Percentiles rank a stretch among this genome's conserved stretches.
These are phyloP conservation scores for Tympanuchus pallidicinctus DNA, from an alignment of 2,113 vertebrate species.

Conservation along the genomic window DNA sequence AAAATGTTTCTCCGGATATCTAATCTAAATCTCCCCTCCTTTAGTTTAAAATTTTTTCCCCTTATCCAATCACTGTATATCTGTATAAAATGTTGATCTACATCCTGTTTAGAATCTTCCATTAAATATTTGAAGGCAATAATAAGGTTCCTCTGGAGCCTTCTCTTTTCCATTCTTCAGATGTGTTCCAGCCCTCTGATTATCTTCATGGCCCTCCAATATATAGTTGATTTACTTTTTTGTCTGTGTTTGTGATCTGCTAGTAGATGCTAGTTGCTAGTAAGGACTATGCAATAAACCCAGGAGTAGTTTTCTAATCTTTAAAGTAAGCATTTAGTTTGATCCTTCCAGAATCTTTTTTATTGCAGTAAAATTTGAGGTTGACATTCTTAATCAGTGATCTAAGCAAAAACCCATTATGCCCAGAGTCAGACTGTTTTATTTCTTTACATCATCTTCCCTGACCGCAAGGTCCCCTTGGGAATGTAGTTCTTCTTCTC, in stretches of 20 bases:
- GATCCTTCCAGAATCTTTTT: background rate
- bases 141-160: no score
- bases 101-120: no score
- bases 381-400: background rate
- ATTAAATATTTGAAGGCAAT: no score
- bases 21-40: background rate
- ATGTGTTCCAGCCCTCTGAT: no score
- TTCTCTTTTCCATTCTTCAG: no score
- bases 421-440: background rate
- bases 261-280: background rate
- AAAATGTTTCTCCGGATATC: no score
- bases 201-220: no score
- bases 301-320: background rate
- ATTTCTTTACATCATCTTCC: background rate
- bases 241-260: no score
- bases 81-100: no score
- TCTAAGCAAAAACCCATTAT: background rate
- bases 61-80: no score
- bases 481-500: no score
- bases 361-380: background rate
- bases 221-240: background rate
- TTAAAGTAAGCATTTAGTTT: background rate
- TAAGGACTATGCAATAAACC: background rate
- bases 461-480: no score
- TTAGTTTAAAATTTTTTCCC: background rate